Percentiles rank a stretch among this genome's conserved stretches.
These are phyloP conservation scores for Lithobius niger DNA, from an alignment of 1,140 invertebrate genomes.

Conservation along the genomic window DNA sequence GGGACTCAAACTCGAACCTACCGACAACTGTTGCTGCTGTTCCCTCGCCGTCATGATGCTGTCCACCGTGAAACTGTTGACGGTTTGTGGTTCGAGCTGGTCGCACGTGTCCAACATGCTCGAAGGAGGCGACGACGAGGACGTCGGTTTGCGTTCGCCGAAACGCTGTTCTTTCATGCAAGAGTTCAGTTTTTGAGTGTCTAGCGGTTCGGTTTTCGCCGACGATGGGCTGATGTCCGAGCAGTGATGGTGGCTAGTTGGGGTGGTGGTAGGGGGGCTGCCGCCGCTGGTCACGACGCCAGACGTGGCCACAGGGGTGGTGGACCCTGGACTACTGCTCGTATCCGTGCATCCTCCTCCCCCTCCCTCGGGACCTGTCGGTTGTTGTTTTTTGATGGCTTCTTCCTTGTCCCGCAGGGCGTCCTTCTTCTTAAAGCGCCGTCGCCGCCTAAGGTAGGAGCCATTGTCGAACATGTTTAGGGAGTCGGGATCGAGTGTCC, in stretches of 20 bases:
- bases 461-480: constrained; percentile 99
- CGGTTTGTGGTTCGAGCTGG: constrained; percentile 13
- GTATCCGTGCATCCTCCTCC: constrained; percentile 2
- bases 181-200: constrained; percentile 18
- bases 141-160: constrained; percentile 9
- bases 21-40: too few relatives aligned
- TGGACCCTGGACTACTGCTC: not conserved
- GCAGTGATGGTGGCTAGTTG: constrained; percentile 9
- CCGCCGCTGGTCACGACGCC: constrained; percentile 26
- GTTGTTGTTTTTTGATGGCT: constrained; percentile 59
- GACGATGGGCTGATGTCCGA: constrained; percentile 14
- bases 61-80: constrained; percentile 22
- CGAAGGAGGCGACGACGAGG: constrained; percentile 11
- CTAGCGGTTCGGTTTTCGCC: constrained; percentile 19
- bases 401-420: constrained; percentile 72
- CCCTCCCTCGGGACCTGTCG: constrained; percentile 21
- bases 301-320: not conserved
- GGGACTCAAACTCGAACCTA: not conserved
- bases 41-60: constrained; percentile 19
- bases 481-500: constrained; percentile 90
- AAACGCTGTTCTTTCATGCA: constrained; percentile 15
- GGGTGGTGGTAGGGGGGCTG: constrained; percentile 9
- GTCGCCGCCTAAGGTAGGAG: constrained; percentile 73
- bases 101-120: constrained; percentile 11
- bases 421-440: constrained; percentile 94